Base-by-base conservation (phyloP, 2,113 vertebrate species). In the Ceratotherium simum region DNA sequence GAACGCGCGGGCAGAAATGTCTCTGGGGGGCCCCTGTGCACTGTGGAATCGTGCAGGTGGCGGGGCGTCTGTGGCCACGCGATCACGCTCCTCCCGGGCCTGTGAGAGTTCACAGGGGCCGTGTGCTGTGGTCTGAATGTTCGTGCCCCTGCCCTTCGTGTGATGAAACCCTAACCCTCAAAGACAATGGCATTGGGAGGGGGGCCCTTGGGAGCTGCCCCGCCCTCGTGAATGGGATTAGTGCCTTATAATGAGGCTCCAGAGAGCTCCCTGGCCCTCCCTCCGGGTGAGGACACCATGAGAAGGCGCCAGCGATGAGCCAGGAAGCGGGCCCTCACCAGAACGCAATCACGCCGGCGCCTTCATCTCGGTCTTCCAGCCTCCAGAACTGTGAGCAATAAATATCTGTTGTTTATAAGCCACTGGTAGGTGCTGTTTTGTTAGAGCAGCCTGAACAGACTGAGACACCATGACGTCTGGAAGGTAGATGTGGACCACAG, bases 321-420 rank as follows among this genome's bases (percentile, higher is more conserved):
- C 33, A 2, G 23, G 58, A 29, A 16, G 29, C 6, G 1, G 72
- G 58, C 13, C 20, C 18, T 17, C 8, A 9, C 51, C 54, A 25
- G 51, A 2, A 16, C 0, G 0, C 33, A 46, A 18, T 33, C 17
- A 2, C 1, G 27, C 0, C 1, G 3, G 7, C 1, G 0, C 25
- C 7, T 42, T 12, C 27, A 0, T 21, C 60, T 27, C 27, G 0
- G 60, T 20, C n/a, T 27, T 1, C 21, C 14, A 4, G 82, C 48
- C 73, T n/a, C 82, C 82, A n/a, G 72, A 20, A 5, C 29, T 16
- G 48, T 14, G 16, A 7, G n/a, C 81, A 1, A 3, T 1, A 5
- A 29, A 10, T 1, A 0, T 8, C 25, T 2, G 11, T 14, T 17
- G 39, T 18, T 13, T 16, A 1, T 1, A 13, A 42, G 46, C 18